Evolutionary conservation across 2,113 vertebrate genomes (phyloP), one percentile per base, ranked within the genome.

Genomic region (Vulpes lagopus): DNA sequence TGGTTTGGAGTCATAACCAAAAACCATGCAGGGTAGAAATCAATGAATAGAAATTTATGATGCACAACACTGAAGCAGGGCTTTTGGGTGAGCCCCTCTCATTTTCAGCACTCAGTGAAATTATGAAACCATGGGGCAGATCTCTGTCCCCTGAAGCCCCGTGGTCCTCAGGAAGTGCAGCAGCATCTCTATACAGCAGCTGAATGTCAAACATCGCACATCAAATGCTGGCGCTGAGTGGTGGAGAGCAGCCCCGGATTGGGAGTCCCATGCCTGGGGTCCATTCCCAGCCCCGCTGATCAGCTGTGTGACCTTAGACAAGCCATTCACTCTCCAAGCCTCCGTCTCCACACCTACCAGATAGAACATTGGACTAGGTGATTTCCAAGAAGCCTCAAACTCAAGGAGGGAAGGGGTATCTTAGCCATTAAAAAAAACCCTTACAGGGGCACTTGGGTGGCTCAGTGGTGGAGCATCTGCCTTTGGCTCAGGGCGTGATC

Each of bases 141-240:
- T 38, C 43, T 69, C 74, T 35, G 23, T 32, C 10, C 59, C 11
- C 23, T 90, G 78, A 60, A 65, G 64, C 30, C 53, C 38, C 17
- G 1, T 55, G 8, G 22, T 32, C 91, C 32, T 82, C 35, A 35
- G 51, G n/a, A 35, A 35, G 25, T 16, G 57, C 17, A 17, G 65
- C 6, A 2, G 22, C 38, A 55, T 62, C n/a, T 35, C 67, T 53
- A 57, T 19, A 8, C 25, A 32, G 1, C 7, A 27, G 49, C 22
- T 35, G 30, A 76, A 32, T 20, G n/a, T 5, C 17, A 1, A 53
- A 43, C 35, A 23, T 35, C 5, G 0, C 27, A 11, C 0, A 0
- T 60, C 30, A 2, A 38, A 23, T 17, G 35, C 25, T 9, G 22
- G 62, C 55, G 20, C 69, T 7, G 22, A 74, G 27, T 10, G n/a